A percentile compares a stretch with the other conserved stretches of the same genome.
These are phyloP conservation scores for Thalassophryne amazonica DNA, from an alignment of 2,797 vertebrate species.

Conservation along the genomic window DNA sequence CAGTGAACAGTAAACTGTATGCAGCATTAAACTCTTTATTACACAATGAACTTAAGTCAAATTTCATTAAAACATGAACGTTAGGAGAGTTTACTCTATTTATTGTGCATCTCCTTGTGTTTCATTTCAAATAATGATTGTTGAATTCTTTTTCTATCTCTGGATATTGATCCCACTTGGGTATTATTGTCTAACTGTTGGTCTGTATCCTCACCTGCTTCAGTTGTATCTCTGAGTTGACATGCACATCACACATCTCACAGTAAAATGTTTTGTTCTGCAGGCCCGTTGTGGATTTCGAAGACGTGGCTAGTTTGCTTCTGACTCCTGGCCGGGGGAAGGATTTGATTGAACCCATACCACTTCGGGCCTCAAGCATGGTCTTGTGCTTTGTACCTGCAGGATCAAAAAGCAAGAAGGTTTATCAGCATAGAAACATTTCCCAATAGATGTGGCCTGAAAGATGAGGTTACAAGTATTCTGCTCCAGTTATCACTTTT, in stretches of 20 bases:
- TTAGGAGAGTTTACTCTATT: no score
- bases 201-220: slow-evolving; percentile 97
- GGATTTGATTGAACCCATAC: slow-evolving; percentile 94
- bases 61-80: no score
- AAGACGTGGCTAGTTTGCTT: slow-evolving; percentile 82
- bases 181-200: no score
- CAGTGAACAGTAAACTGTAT: no score
- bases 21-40: no score
- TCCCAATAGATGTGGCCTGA: not conserved
- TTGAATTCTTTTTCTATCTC: no score
- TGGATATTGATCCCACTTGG: no score
- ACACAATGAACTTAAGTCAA: no score
- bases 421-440: not conserved
- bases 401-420: slow-evolving; percentile 11
- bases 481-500: not conserved
- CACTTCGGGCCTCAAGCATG: slow-evolving; percentile 95
- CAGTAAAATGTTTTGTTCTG: slow-evolving; percentile 99
- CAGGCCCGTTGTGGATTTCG: slow-evolving; percentile 86
- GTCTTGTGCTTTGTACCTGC: slow-evolving; percentile 99
- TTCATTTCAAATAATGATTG: no score
- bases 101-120: no score
- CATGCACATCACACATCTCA: slow-evolving; percentile 97
- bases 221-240: slow-evolving; percentile 98
- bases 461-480: not conserved
- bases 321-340: slow-evolving; percentile 93